Percentiles rank a stretch among this genome's conserved stretches.
Conservation (phyloP, 2,797 vertebrate species). For the Enteromius radiatus region DNA sequence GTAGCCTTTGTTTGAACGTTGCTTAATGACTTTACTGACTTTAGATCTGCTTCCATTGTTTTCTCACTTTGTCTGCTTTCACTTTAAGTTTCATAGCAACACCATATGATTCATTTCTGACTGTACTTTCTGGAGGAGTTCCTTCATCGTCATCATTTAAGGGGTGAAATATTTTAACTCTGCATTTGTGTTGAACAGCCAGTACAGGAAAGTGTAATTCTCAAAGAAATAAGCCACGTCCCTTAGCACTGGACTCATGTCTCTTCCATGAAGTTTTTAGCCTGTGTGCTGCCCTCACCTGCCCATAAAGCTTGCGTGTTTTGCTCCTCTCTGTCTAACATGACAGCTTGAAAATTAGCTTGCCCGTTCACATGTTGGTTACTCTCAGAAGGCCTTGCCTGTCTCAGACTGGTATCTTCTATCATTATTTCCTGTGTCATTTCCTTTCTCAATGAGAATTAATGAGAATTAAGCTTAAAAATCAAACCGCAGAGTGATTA, state of each 20-base stretch:
- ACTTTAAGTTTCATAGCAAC: slow-evolving; percentile 7
- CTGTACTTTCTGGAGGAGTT: background rate
- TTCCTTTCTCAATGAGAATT: background rate
- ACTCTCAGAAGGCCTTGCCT: background rate
- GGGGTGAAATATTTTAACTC: background rate
- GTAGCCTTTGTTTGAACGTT: background rate
- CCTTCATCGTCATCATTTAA: background rate
- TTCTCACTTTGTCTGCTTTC: slow-evolving; percentile 35
- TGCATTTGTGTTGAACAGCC: background rate
- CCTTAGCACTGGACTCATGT: background rate
- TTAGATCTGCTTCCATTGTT: background rate
- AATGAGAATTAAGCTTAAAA: background rate
- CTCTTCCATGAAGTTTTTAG: background rate
- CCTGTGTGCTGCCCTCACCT: slow-evolving; percentile 11
- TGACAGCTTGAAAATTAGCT: slow-evolving; percentile 65
- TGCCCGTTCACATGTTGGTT: slow-evolving; percentile 43
- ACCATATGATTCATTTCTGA: background rate
- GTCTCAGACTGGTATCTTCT: slow-evolving; percentile 12
- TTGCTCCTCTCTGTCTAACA: slow-evolving; percentile 58
- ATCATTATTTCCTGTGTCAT: background rate
- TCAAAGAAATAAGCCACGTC: background rate
- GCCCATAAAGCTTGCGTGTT: slow-evolving; percentile 60
- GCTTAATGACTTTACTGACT: background rate
- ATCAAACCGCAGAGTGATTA: background rate
- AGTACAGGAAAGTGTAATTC: background rate